Evolutionary conservation across 1,140 invertebrate species (phyloP).

Genomic region (Spodoptera litura): DNA sequence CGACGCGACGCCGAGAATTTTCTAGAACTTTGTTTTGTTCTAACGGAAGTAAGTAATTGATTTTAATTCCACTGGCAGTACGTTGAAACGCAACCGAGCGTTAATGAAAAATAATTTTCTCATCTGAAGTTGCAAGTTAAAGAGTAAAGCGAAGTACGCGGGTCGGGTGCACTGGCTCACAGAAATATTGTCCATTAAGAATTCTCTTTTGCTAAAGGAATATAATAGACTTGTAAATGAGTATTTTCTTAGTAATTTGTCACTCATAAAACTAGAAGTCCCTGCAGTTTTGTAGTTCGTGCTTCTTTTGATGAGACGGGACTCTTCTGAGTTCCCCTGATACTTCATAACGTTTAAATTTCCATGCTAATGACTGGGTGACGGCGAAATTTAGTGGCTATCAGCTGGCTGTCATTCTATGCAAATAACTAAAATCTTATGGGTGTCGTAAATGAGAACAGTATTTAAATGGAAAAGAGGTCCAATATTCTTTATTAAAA

Average conservation of each 20-base stretch:
- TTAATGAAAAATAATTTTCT: constrained; percentile 83
- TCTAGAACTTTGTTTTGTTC: constrained; percentile 71
- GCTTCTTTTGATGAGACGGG: constrained; percentile 2
- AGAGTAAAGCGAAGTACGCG: constrained; percentile 57
- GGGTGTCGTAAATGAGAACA: background rate
- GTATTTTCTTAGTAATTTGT: constrained; percentile 48
- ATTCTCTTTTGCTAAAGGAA: constrained; percentile 56
- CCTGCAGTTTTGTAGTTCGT: constrained; percentile 21
- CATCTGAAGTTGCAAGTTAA: constrained; percentile 74
- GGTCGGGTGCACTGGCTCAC: constrained; percentile 37
- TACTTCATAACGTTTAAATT: constrained; percentile 17
- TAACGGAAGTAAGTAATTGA: constrained; percentile 78
- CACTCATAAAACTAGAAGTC: constrained; percentile 23
- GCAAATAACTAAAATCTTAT: background rate
- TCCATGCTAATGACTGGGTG: background rate
- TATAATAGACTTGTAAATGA: constrained; percentile 55
- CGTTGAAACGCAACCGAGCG: constrained; percentile 73
- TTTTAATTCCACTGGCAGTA: constrained; percentile 77
- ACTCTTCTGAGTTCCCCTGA: background rate
- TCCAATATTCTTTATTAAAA: background rate
- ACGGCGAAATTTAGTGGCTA: background rate
- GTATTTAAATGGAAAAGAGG: background rate
- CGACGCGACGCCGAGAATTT: constrained; percentile 61
- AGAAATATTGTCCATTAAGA: constrained; percentile 67
- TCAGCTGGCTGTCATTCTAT: constrained; percentile 1